These are phyloP conservation scores for Zootermopsis nevadensis DNA, from an alignment of 2,888 invertebrate species.

Conservation along the genomic window DNA sequence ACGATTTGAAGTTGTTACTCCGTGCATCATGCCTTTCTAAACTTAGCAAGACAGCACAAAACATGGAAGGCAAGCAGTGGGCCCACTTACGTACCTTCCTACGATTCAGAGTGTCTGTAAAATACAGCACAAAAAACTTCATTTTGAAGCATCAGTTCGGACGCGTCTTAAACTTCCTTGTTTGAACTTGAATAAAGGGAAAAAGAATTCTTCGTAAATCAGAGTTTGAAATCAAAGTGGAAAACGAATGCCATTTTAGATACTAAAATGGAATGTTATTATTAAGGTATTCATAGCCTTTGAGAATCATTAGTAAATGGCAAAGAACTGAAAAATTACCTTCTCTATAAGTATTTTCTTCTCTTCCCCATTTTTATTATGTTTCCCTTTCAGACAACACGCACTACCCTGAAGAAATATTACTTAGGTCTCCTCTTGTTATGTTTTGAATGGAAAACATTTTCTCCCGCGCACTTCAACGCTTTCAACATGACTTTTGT, in stretches of 20 bases:
- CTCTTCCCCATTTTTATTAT: neutral
- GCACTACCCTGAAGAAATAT: neutral
- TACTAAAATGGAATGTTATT: neutral
- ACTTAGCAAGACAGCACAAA: too few relatives aligned
- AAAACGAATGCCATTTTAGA: neutral
- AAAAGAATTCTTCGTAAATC: neutral
- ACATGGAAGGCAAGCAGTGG: too few relatives aligned
- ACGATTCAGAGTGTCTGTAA: too few relatives aligned
- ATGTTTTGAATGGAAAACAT: neutral
- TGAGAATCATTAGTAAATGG: neutral
- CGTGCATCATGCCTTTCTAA: too few relatives aligned
- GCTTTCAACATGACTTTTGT: constrained; percentile 10
- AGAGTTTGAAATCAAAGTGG: neutral
- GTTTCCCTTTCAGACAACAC: neutral
- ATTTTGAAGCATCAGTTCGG: too few relatives aligned
- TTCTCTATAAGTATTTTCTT: neutral
- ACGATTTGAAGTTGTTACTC: too few relatives aligned
- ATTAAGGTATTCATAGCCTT: neutral
- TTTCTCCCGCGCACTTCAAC: neutral
- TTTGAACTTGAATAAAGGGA: too few relatives aligned
- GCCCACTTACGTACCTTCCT: too few relatives aligned
- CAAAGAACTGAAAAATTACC: neutral
- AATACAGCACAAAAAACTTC: too few relatives aligned
- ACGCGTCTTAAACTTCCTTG: too few relatives aligned
- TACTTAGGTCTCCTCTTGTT: neutral